Evolutionary conservation across 2,888 invertebrate genomes (phyloP).

Genomic region (Tachina lurida): DNA sequence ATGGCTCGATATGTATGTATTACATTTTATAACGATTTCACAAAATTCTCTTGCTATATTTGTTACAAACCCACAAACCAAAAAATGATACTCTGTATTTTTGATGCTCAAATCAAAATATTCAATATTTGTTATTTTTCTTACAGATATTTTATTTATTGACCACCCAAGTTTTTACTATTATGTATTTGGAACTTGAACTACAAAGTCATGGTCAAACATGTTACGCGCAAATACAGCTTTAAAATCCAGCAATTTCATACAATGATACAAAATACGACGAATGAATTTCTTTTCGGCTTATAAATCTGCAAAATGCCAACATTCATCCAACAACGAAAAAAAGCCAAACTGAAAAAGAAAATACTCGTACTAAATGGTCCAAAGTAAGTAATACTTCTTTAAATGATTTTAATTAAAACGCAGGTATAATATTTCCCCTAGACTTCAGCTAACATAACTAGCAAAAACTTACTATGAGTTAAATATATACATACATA

Average conservation of each 20-base stretch:
- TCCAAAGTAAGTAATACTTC: slow-evolving; percentile 70
- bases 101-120: not conserved
- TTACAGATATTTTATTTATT: slow-evolving; percentile 36
- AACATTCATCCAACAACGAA: slow-evolving; percentile 53
- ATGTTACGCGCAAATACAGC: slow-evolving; percentile 50
- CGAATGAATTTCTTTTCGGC: slow-evolving; percentile 42
- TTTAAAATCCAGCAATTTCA: slow-evolving; percentile 39
- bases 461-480: slow-evolving; percentile 20
- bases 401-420: slow-evolving; percentile 71
- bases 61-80: not conserved
- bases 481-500: not conserved
- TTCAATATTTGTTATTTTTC: not conserved
- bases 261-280: slow-evolving; percentile 43
- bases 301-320: slow-evolving; percentile 54
- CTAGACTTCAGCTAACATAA: slow-evolving; percentile 40
- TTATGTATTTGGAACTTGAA: slow-evolving; percentile 67
- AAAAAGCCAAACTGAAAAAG: slow-evolving; percentile 27
- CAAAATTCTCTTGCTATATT: not conserved
- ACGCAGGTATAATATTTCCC: slow-evolving; percentile 70
- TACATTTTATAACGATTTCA: too few species aligned
- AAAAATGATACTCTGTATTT: not conserved
- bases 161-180: slow-evolving; percentile 65
- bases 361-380: slow-evolving; percentile 31
- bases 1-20: too few species aligned
- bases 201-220: slow-evolving; percentile 68